Percentiles rank a stretch among this genome's conserved stretches.
These are phyloP conservation scores for Melanotaenia duboulayi DNA, from an alignment of 2,113 vertebrate genomes.

Conservation along the genomic window DNA sequence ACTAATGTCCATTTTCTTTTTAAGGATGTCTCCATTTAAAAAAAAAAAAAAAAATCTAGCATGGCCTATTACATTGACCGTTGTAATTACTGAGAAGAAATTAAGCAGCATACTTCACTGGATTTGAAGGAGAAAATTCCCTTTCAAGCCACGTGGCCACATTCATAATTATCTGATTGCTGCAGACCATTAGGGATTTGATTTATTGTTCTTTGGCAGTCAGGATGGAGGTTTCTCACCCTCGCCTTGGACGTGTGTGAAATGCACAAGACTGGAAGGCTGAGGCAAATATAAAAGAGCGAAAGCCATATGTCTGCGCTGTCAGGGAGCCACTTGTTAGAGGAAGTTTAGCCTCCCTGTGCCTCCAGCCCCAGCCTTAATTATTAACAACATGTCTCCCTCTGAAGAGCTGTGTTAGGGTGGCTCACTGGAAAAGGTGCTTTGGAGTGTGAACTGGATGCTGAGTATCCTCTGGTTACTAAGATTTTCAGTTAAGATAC, in stretches of 20 bases:
- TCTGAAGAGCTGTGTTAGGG: constrained; percentile 73
- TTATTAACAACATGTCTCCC: constrained; percentile 82
- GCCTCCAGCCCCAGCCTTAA: constrained; percentile 82
- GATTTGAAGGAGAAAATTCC: constrained; percentile 73
- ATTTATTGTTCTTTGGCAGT: constrained; percentile 81
- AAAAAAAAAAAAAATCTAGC: neutral
- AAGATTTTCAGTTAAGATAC: constrained; percentile 39
- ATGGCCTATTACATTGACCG: neutral
- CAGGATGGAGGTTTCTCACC: constrained; percentile 70
- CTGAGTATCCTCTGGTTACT: constrained; percentile 44
- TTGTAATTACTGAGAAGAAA: constrained; percentile 40
- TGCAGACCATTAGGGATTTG: constrained; percentile 77
- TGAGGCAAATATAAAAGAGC: constrained; percentile 66
- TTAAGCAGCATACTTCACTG: constrained; percentile 55
- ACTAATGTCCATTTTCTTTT: neutral
- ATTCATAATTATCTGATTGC: constrained; percentile 79
- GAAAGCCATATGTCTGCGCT: constrained; percentile 78
- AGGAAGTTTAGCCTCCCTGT: constrained; percentile 83
- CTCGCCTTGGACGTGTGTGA: constrained; percentile 71
- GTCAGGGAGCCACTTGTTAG: constrained; percentile 82
- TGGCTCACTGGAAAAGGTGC: constrained; percentile 64
- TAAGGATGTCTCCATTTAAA: neutral
- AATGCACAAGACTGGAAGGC: constrained; percentile 73
- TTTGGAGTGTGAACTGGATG: constrained; percentile 57
- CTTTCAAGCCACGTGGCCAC: constrained; percentile 54